A percentile compares a stretch with the other conserved stretches of the same genome.
phyloP scores from a whole-genome alignment of 2,888 invertebrate genomes.

The Trichopoda pennipes region DNA sequence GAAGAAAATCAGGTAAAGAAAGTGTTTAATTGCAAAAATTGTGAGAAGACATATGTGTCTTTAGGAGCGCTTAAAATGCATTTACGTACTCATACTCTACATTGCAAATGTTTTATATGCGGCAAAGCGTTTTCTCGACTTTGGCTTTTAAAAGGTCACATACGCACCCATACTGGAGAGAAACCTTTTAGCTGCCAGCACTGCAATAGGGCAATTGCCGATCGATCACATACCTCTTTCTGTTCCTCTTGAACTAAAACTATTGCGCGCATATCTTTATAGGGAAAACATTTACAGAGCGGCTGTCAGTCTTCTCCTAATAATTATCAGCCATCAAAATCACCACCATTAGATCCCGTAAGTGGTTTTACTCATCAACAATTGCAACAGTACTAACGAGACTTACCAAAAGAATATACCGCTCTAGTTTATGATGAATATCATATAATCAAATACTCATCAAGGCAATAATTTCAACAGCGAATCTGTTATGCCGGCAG shows the following conservation, averaged over 20 bases:
- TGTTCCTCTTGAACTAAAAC: constrained; percentile 96
- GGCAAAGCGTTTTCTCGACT: constrained; percentile 98
- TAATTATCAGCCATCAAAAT: constrained; percentile 52
- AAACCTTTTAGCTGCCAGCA: constrained; percentile 98
- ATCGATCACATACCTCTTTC: constrained; percentile 98
- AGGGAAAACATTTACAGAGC: constrained; percentile 95
- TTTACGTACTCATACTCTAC: constrained; percentile 97
- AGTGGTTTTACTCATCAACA: constrained; percentile 73
- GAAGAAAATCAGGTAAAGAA: constrained; percentile 92
- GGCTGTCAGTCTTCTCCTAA: constrained; percentile 84
- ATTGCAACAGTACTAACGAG: constrained; percentile 74
- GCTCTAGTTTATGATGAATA: constrained; percentile 60
- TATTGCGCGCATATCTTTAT: constrained; percentile 96
- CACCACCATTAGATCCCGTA: constrained; percentile 55
- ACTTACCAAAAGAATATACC: constrained; percentile 43
- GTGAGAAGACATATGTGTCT: constrained; percentile 97
- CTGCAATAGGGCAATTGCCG: constrained; percentile 97
- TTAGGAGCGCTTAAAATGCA: constrained; percentile 99
- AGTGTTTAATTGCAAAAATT: constrained; percentile 96
- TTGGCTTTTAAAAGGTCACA: constrained; percentile 98
- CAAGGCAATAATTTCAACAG: constrained; percentile 65
- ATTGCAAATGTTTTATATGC: constrained; percentile 97
- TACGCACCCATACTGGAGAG: constrained; percentile 98
- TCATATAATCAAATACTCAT: constrained; percentile 60
- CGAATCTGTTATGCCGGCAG: constrained; percentile 76